These are phyloP conservation scores for Macrophya alboannulata DNA, from an alignment of 2,888 invertebrate species.

Conservation along the genomic window DNA sequence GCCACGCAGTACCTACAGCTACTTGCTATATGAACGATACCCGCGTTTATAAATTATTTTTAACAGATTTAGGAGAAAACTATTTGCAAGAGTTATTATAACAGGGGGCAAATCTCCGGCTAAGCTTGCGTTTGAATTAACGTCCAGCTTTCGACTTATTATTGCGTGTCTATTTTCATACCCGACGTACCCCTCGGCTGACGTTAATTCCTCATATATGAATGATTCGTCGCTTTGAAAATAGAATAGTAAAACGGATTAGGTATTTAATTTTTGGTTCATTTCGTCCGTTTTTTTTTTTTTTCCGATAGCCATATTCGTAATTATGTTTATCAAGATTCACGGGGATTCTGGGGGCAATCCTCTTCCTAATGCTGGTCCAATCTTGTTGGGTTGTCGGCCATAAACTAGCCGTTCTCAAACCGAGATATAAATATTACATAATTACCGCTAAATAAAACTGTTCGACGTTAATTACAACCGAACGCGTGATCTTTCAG, in stretches of 20 bases:
- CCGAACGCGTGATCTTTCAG: background rate
- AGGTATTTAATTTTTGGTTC: background rate
- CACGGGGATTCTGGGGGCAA: background rate
- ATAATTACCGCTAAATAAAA: slow-evolving; percentile 38
- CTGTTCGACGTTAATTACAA: slow-evolving; percentile 24
- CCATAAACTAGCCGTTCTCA: background rate
- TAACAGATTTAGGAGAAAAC: background rate
- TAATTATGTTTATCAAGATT: background rate
- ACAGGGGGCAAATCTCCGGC: background rate
- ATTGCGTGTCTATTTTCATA: background rate
- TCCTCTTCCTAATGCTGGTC: background rate
- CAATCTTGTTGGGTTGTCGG: background rate
- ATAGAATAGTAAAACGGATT: background rate
- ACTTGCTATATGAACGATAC: background rate
- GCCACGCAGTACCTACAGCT: background rate
- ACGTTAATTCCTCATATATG: background rate
- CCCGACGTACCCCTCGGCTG: background rate
- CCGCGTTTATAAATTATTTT: background rate
- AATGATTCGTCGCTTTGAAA: background rate
- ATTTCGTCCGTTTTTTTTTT: background rate
- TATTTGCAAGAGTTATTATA: background rate
- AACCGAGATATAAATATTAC: slow-evolving; percentile 23
- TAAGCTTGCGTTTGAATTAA: background rate
- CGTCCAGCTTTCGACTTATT: background rate
- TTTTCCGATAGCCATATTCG: too few species aligned